Evolutionary conservation across 2,113 vertebrate species (phyloP).

Genomic region (Oryctolagus cuniculus): DNA sequence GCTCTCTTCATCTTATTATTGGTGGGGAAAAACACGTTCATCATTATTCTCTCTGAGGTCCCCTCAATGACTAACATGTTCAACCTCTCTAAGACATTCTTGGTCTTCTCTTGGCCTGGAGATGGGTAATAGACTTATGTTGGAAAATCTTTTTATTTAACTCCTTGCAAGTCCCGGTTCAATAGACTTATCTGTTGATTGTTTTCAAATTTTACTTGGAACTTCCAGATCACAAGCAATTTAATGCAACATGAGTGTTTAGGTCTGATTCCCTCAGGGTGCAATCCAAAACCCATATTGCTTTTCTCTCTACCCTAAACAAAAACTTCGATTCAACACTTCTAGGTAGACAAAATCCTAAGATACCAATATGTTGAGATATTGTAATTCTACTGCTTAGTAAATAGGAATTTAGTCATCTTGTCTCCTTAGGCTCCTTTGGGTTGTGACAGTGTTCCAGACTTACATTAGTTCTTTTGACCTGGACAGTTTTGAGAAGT

Average conservation of each 20-base stretch:
- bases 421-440: neutral
- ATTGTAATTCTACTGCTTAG: neutral
- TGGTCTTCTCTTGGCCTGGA: neutral
- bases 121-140: neutral
- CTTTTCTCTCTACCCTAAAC: conserved; percentile 13
- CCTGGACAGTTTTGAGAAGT: neutral
- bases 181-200: neutral
- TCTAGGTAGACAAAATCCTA: neutral
- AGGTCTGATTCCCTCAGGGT: neutral
- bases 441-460: neutral
- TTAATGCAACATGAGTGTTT: neutral
- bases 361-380: neutral
- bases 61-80: neutral
- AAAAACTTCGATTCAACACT: neutral
- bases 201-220: neutral
- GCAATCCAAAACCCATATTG: neutral
- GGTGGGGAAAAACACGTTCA: neutral
- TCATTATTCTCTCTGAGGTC: neutral
- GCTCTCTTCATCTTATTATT: neutral
- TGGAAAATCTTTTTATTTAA: neutral
- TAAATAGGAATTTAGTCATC: neutral
- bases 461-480: neutral
- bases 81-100: neutral
- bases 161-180: neutral
- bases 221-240: neutral